These are phyloP conservation scores for Tamandua tetradactyla DNA, from an alignment of 2,797 vertebrate genomes.

Conservation along the genomic window DNA sequence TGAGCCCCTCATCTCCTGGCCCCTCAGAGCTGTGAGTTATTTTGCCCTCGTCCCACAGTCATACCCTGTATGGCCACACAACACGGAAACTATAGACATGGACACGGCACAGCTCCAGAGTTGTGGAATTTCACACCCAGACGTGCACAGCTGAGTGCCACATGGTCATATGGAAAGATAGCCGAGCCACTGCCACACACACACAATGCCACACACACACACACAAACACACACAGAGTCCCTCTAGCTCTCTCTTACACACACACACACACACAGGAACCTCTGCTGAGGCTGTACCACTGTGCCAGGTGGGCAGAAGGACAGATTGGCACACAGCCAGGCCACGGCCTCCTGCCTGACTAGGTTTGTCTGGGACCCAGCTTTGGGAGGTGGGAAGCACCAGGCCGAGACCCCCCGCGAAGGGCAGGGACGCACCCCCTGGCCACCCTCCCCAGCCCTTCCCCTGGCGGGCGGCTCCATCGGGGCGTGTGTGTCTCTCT, in stretches of 20 bases:
- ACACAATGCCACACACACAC: not conserved
- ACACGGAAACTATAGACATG: not conserved
- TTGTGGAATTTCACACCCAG: not conserved
- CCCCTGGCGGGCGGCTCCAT: not conserved
- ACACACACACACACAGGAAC: not conserved
- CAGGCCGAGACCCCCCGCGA: not conserved
- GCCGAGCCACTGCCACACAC: not conserved
- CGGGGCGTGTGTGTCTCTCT: not conserved
- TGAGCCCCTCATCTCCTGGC: not conserved
- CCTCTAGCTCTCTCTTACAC: not conserved
- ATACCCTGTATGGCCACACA: not conserved
- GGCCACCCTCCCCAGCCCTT: not conserved
- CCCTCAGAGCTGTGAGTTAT: not conserved
- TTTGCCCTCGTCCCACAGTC: not conserved
- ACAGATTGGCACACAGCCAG: not conserved
- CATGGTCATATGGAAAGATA: not conserved
- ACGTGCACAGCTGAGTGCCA: not conserved
- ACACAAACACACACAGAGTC: not conserved
- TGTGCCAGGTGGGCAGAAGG: not conserved
- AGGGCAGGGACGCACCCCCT: not conserved
- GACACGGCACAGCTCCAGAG: not conserved
- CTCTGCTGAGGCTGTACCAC: not conserved
- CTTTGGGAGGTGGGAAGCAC: not conserved
- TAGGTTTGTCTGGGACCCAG: not conserved
- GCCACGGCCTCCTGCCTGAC: not conserved